Evolutionary conservation across 2,888 invertebrate genomes (phyloP).

Genomic region (Drosophila gaucha): DNA sequence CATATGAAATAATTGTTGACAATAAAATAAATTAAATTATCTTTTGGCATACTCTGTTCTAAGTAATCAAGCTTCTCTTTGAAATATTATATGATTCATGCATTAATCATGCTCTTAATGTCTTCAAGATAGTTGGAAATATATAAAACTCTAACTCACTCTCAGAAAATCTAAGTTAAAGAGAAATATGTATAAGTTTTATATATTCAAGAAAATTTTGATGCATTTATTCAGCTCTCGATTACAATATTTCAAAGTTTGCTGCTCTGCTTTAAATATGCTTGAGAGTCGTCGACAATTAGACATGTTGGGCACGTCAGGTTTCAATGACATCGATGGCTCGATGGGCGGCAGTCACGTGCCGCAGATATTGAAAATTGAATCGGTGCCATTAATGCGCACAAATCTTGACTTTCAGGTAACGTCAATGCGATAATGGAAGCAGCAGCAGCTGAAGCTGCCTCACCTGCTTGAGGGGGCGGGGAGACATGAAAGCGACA

Average conservation of each 20-base stretch:
- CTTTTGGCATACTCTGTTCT: too few species aligned
- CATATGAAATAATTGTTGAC: too few species aligned
- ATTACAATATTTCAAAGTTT: too few species aligned
- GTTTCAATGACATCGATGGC: slow-evolving; percentile 70
- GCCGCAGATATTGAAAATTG: slow-evolving; percentile 78
- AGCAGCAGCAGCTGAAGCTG: slow-evolving; percentile 24
- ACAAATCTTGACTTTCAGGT: slow-evolving; percentile 74
- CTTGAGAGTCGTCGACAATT: slow-evolving; percentile 49
- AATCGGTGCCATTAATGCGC: slow-evolving; percentile 77
- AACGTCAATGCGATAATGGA: slow-evolving; percentile 78
- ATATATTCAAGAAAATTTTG: not conserved
- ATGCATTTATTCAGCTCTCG: not conserved
- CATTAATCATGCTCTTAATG: too few species aligned
- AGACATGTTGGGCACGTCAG: slow-evolving; percentile 78
- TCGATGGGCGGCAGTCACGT: slow-evolving; percentile 62
- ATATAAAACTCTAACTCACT: not conserved
- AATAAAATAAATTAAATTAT: too few species aligned
- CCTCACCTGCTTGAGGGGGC: slow-evolving; percentile 32
- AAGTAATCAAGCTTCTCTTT: too few species aligned
- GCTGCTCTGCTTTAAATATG: slow-evolving; percentile 19
- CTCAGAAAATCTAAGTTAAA: not conserved
- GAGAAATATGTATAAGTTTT: not conserved
- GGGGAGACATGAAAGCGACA: slow-evolving; percentile 24
- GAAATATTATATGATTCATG: too few species aligned
- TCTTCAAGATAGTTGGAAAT: not conserved